These are phyloP conservation scores for Muschampia plurimacula DNA, from an alignment of 2,888 invertebrate genomes.

Conservation along the genomic window DNA sequence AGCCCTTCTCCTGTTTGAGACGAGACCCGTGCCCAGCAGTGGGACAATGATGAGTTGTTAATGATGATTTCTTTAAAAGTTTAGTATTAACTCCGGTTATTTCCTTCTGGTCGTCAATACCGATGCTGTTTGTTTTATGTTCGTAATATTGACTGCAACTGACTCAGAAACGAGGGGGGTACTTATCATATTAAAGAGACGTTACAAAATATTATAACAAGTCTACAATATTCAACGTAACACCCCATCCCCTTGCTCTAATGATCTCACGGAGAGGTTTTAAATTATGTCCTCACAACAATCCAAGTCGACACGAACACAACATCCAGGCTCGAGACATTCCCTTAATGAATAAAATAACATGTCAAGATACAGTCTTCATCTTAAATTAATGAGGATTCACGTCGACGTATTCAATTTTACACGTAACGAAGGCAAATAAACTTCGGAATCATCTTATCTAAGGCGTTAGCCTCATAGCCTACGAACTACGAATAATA, in stretches of 20 bases:
- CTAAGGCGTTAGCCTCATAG: constrained; percentile 7
- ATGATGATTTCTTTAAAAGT: too few species aligned
- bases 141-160: neutral
- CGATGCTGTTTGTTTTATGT: neutral
- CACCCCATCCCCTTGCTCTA: constrained; percentile 57
- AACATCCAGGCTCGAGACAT: constrained; percentile 67
- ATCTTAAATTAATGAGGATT: constrained; percentile 84
- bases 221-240: constrained; percentile 33
- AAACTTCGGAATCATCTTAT: constrained; percentile 60
- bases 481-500: constrained; percentile 1
- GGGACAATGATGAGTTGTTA: too few species aligned
- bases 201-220: constrained; percentile 29
- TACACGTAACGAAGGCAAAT: constrained; percentile 79
- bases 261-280: constrained; percentile 78
- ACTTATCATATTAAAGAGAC: constrained; percentile 16
- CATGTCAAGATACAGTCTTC: constrained; percentile 81
- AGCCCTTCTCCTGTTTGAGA: too few species aligned
- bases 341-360: constrained; percentile 83
- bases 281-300: constrained; percentile 82
- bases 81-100: too few species aligned
- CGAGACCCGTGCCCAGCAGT: too few species aligned
- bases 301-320: constrained; percentile 74
- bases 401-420: constrained; percentile 79
- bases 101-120: too few species aligned
- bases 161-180: neutral